Conservation (phyloP, 2,888 invertebrate species). For the Dolichopus griseipennis region DNA sequence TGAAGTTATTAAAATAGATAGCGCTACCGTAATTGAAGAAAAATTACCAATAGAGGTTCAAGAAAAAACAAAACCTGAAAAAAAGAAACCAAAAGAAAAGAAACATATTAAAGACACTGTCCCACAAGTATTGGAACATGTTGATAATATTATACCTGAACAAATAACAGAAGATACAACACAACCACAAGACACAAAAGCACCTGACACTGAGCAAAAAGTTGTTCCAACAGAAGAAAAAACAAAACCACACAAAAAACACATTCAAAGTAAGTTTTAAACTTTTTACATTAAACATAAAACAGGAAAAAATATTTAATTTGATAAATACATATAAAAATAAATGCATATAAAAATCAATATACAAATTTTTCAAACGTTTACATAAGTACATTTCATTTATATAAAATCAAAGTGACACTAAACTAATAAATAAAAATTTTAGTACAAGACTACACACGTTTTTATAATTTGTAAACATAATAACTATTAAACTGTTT, state of each 20-base stretch:
- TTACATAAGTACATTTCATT: too few relatives aligned
- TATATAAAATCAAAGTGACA: too few relatives aligned
- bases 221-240: background rate
- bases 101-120: background rate
- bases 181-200: background rate
- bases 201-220: background rate
- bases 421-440: too few relatives aligned
- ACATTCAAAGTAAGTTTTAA: conserved; percentile 14
- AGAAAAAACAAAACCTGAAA: background rate
- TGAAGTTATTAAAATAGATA: too few relatives aligned
- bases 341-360: too few relatives aligned
- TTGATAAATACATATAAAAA: background rate
- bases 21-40: too few relatives aligned
- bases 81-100: background rate
- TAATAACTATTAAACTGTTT: too few relatives aligned
- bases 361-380: too few relatives aligned
- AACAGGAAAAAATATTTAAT: background rate
- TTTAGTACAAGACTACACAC: too few relatives aligned
- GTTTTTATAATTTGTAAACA: too few relatives aligned
- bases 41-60: background rate
- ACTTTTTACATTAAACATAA: conserved; percentile 2
- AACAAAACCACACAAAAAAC: conserved; percentile 10
- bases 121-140: background rate
- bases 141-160: background rate
- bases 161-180: background rate